These are phyloP conservation scores for Hipparchia sbordonii DNA, from an alignment of 2,888 invertebrate species.

Conservation along the genomic window DNA sequence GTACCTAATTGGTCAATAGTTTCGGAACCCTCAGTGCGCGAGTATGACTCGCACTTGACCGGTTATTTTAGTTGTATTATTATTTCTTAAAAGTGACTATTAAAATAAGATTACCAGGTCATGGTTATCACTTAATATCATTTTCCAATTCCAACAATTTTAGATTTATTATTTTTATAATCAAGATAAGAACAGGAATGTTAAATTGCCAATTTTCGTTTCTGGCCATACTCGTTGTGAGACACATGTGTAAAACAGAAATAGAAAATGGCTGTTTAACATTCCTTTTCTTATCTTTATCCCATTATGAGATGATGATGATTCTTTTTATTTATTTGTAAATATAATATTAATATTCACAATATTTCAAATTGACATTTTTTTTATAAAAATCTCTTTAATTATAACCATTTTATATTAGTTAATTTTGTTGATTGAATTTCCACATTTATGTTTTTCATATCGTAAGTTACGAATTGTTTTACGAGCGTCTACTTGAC, in stretches of 20 bases:
- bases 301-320: background rate
- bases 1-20: no score
- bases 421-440: background rate
- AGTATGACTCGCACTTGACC: no score
- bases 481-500: constrained; percentile 26
- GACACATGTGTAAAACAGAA: no score
- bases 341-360: constrained; percentile 19
- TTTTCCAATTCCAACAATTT: background rate
- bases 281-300: no score
- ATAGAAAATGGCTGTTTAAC: no score
- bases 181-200: no score
- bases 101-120: constrained; percentile 17
- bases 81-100: background rate
- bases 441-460: background rate
- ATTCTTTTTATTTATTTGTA: constrained; percentile 28
- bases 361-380: constrained; percentile 5
- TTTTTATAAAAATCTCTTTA: constrained; percentile 13
- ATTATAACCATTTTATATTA: background rate
- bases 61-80: background rate
- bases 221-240: no score
- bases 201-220: no score
- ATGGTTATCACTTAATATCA: background rate
- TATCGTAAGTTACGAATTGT: background rate
- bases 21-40: no score
- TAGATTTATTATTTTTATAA: no score